Evolutionary conservation across 2,888 invertebrate species (phyloP), one percentile per base, ranked within the genome.

Genomic region (Drosophila acutilabella): DNA sequence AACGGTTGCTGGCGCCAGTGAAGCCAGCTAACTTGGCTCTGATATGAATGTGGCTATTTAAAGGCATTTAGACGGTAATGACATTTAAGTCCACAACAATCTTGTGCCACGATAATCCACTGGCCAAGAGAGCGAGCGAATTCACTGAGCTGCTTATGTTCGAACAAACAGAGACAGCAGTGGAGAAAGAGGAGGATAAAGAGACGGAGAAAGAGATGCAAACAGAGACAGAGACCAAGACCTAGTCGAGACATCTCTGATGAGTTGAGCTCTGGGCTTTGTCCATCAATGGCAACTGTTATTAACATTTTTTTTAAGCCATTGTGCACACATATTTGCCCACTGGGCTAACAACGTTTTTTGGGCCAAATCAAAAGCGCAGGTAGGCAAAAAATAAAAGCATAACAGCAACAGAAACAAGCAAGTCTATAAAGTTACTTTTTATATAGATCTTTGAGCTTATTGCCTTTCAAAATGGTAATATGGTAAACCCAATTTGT

Each of bases 51-150:
- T 72, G 79, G 72, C 87, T 79, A 84, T 84, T 87, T 87, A 87
- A 83, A 81, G 88, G 65, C 79, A 87, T 87, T 87, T 87, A 81
- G 80, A 64, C 65, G 78, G 71, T 81, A 84, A 81, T 81, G 78
- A 80, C 69, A 76, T 74, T 76, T 78, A 79, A 83, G 77, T 60
- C 78, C 76, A 41, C 41, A 65, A 56, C 70, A 72, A 66, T 74
- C 69, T 60, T 36, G 36, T 42, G 45, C 30, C 54, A 48, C 20
- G 42, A 53, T 54, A 66, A 61, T 60, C 65, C 53, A 30, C 45
- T 58, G 36, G 18, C 16, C 26, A 54, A 40, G 14, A 38, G 13
- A 30, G 13, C 20, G 42, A 11, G 8, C 7, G 8, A 50, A 50
- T 18, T 50, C 33, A 36, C 20, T 59, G 50, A 59, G 50, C 41